phyloP scores from a whole-genome alignment of 2,113 vertebrate genomes.

The Cariama cristata region DNA sequence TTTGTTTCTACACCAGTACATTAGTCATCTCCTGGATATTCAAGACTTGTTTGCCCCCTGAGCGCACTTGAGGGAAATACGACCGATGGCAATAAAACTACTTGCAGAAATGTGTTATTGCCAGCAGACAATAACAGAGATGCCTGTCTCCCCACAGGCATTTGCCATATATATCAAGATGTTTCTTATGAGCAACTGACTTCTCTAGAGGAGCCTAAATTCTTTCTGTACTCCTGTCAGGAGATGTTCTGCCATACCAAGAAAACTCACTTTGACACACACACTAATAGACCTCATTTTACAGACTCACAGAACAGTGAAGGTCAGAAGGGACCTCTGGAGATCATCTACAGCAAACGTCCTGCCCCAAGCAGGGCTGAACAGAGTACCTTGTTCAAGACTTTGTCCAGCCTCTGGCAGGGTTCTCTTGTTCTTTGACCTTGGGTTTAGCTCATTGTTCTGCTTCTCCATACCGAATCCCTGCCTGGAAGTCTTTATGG shows the following conservation, averaged over 20 bases:
- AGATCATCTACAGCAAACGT: neutral
- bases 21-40: constrained; percentile 2
- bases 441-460: neutral
- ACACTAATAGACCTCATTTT: neutral
- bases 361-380: neutral
- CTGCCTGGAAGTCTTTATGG: neutral
- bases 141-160: neutral
- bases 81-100: constrained; percentile 22
- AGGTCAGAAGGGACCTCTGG: neutral
- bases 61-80: neutral
- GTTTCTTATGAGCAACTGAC: neutral
- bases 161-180: neutral
- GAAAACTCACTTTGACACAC: neutral
- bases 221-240: neutral
- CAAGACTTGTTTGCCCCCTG: neutral
- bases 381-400: neutral
- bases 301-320: neutral
- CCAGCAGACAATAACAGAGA: constrained; percentile 10
- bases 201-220: constrained; percentile 18
- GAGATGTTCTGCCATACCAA: neutral
- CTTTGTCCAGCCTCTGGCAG: neutral
- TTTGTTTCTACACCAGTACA: neutral
- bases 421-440: neutral
- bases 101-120: constrained; percentile 2
- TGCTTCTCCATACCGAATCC: neutral